Evolutionary conservation across 2,888 invertebrate species (phyloP).

Genomic region (Tetragnatha montana): DNA sequence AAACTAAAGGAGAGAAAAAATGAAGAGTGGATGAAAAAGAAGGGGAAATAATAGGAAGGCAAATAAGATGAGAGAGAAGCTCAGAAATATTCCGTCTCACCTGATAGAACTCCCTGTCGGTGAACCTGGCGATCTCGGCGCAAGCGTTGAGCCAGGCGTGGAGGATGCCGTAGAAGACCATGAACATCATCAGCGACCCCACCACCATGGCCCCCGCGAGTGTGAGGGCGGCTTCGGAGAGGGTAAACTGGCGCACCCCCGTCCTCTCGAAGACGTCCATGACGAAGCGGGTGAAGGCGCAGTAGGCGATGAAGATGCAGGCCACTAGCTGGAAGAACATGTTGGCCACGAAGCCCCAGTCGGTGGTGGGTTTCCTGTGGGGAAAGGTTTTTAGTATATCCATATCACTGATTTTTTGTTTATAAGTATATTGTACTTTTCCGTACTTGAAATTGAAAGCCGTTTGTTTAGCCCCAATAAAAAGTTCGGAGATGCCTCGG

Average conservation of each 20-base stretch:
- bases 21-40: no score
- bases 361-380: constrained; percentile 47
- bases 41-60: no score
- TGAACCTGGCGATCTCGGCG: constrained; percentile 91
- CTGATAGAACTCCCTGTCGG: constrained; percentile 88
- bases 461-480: no score
- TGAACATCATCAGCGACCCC: constrained; percentile 83
- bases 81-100: constrained; percentile 75
- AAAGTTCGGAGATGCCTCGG: no score
- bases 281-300: constrained; percentile 42
- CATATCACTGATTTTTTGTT: not conserved
- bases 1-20: no score
- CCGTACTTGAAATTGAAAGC: not conserved
- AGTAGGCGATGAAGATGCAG: constrained; percentile 84
- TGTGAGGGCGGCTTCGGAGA: constrained; percentile 14
- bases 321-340: constrained; percentile 86
- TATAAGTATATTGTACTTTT: not conserved
- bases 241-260: constrained; percentile 26
- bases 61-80: no score
- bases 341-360: constrained; percentile 78
- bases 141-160: constrained; percentile 95
- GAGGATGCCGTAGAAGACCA: constrained; percentile 89
- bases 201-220: constrained; percentile 84
- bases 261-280: constrained; percentile 47
- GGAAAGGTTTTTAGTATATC: not conserved